Base-by-base conservation (phyloP, 2,888 invertebrate genomes). In the Neoitamus cyanurus region DNA sequence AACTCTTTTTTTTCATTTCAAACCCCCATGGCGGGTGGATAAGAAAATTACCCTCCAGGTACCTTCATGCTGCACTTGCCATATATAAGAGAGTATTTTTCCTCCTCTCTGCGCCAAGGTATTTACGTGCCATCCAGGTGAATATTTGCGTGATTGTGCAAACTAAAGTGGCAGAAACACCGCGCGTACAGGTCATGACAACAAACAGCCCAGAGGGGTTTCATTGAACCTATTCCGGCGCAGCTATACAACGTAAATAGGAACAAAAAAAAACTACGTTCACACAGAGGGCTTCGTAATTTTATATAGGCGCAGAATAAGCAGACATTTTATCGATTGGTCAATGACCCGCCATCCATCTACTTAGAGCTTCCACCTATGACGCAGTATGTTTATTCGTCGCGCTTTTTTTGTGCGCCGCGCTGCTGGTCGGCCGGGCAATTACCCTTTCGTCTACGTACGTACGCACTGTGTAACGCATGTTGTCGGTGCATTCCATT, bases 241-340 rank as follows among this genome's bases (percentile, higher is more conserved):
- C 25, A 25, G 25, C 78, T 42, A n/a, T 28, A 28, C 4, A 31
- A 48, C 46, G 78, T 37, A 37, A 78, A 58, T 31, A 78, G 78
- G 46, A 15, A 78, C 20, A 20, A 42, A 37, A 48, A 28, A 7
- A 58, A 58, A 20, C 2, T 48, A 48, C 25, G 9, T 58, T 58
- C 58, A 58, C 31, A 20, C 30, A 46, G 11, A n/a, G 31, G 20
- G 31, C 78, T 46, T 78, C 78, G 58, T 78, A 48, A 78, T 78
- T 48, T 58, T 31, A 46, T 31, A 48, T 48, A 58, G 58, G 78
- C 42, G 34, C 28, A 34, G 30, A 75, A 42, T 25, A 58, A 28
- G 75, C 73, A 73, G 73, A 73, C 73, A 28, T 37, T 75, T 78
- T 78, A 78, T 46, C 46, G 78, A 78, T 78, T 78, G 78, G 78